Conservation (phyloP, 2,113 vertebrate species). For the Oryzias woworae region DNA sequence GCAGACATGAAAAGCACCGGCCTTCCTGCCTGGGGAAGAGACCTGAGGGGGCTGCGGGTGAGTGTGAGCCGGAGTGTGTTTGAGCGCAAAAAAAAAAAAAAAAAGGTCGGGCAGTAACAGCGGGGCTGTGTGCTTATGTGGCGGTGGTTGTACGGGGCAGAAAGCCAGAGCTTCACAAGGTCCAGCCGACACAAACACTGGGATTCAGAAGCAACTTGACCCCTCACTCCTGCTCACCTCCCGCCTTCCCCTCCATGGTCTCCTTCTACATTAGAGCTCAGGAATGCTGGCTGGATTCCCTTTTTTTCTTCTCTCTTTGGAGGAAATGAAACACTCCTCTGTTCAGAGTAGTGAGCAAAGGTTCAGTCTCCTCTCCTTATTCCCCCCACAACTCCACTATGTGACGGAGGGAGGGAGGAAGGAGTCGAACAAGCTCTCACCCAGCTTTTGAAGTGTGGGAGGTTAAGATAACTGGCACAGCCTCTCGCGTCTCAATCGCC, state of each 20-base stretch:
- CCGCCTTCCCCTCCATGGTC: slow-evolving; percentile 25
- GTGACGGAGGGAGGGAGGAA: slow-evolving; percentile 22
- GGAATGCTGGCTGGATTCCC: slow-evolving; percentile 76
- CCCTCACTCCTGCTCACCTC: slow-evolving; percentile 44
- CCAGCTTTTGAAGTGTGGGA: slow-evolving; percentile 83
- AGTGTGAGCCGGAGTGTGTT: slow-evolving; percentile 48
- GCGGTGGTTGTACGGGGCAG: slow-evolving; percentile 66
- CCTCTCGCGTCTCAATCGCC: slow-evolving; percentile 68
- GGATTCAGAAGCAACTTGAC: slow-evolving; percentile 83
- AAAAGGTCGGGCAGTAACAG: slow-evolving; percentile 28
- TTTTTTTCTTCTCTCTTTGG: slow-evolving; percentile 42
- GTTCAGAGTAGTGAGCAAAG: slow-evolving; percentile 71
- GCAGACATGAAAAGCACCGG: slow-evolving; percentile 83
- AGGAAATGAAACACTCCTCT: slow-evolving; percentile 87
- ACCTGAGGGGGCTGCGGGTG: slow-evolving; percentile 72
- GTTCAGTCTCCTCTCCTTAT: slow-evolving; percentile 29
- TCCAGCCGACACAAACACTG: slow-evolving; percentile 78
- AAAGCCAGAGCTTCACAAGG: slow-evolving; percentile 77
- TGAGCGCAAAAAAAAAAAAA: slow-evolving; percentile 51
- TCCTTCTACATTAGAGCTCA: slow-evolving; percentile 74
- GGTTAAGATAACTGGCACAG: slow-evolving; percentile 83
- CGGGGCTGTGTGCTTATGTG: slow-evolving; percentile 55
- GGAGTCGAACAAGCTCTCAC: slow-evolving; percentile 48
- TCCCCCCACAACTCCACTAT: slow-evolving; percentile 38
- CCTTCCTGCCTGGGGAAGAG: slow-evolving; percentile 83